Conservation (phyloP, 2,113 vertebrate species). For the Plectropomus leopardus region DNA sequence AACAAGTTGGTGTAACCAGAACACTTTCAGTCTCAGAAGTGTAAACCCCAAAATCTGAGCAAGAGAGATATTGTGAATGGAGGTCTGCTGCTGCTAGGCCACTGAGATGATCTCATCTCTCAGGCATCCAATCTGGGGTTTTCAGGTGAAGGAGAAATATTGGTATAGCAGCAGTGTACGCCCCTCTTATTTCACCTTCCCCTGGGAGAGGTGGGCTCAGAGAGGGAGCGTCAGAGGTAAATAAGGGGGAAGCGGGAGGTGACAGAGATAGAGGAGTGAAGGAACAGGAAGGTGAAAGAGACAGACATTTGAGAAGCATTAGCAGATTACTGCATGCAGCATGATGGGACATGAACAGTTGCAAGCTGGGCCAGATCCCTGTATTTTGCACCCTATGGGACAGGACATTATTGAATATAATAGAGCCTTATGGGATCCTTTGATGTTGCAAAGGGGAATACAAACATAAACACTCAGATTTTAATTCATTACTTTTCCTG, state of each 20-base stretch:
- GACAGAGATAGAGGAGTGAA: conserved; percentile 31
- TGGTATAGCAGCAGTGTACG: conserved; percentile 25
- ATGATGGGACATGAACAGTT: conserved; percentile 78
- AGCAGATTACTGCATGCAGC: conserved; percentile 76
- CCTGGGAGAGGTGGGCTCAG: conserved; percentile 10
- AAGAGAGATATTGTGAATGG: conserved; percentile 12
- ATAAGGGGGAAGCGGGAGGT: conserved; percentile 12
- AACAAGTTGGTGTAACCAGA: conserved; percentile 69
- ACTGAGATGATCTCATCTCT: conserved; percentile 58
- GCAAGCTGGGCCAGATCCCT: conserved; percentile 45
- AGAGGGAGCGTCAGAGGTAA: conserved; percentile 5
- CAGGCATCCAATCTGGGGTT: conserved; percentile 42
- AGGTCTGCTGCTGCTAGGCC: conserved; percentile 10
- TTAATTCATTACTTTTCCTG: neutral
- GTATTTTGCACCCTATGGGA: conserved; percentile 36
- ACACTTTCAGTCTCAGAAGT: conserved; percentile 33
- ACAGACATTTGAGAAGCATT: conserved; percentile 79
- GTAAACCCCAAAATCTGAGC: conserved; percentile 28
- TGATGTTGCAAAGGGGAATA: neutral
- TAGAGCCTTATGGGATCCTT: neutral
- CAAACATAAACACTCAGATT: neutral
- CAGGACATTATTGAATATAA: conserved; percentile 22
- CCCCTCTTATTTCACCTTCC: conserved; percentile 35
- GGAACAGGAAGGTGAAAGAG: conserved; percentile 54
- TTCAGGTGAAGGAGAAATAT: conserved; percentile 50